Base-by-base conservation (phyloP, 2,797 vertebrate species). In the Alca torda region DNA sequence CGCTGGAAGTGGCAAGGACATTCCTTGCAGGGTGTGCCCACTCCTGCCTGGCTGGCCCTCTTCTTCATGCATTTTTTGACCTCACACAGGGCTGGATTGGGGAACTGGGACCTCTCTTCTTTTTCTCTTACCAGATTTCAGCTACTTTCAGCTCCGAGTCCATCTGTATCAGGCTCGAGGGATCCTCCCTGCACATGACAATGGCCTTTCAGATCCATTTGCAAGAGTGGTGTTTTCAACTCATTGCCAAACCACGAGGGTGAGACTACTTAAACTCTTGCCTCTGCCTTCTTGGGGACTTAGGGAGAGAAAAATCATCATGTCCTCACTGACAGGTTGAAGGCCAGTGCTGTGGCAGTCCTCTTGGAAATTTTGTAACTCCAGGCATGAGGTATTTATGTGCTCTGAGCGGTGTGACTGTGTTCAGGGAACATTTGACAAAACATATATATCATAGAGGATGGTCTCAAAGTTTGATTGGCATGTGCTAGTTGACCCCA, bases 81-180 rank as follows among this genome's bases (percentile, higher is more conserved):
- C 37, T 75, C 31, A 13, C 4, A 4, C 12, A 41, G 23, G 33
- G 41, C 35, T 78, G 51, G 6, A 13, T 2, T 31, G 19, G 37
- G 14, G 26, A 65, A 50, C 17, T 37, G 20, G 23, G 37, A 33
- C 26, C 30, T 85, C 16, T 93, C 4, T 81, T 61, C 20, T 88
- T 23, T 83, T 83, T 92, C 69, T 87, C 53, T 79, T 41, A 18
- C 19, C 76, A 98, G 98, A 98, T 78, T 98, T 98, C 74, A 98
- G 98, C 80, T 99, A 99, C 96, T 99, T 99, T 98, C 99, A 99
- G 98, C 98, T 99, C 31, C 97, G 98, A 79, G 99, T 99, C 87
- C 99, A 99, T 94, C 68, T 99, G 74, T 99, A 99, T 95, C 99
- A 99, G 98, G 99, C 99, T 16, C 98, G 98, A 63, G 98, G 99